A percentile compares a stretch with the other conserved stretches of the same genome.
These are phyloP conservation scores for Acrobasis suavella DNA, from an alignment of 2,888 invertebrate genomes.

Conservation along the genomic window DNA sequence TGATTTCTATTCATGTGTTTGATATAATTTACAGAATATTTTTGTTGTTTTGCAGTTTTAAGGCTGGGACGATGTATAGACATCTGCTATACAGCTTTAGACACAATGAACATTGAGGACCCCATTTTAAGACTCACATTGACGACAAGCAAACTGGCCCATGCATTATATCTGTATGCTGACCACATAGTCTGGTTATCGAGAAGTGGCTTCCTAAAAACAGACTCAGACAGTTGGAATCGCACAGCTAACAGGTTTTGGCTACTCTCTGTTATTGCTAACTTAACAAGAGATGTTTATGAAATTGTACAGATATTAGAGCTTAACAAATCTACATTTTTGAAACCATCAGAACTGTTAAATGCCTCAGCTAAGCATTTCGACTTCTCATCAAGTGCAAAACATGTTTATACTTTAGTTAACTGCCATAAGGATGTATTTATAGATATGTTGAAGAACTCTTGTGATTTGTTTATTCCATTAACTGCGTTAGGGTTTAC, in stretches of 20 bases:
- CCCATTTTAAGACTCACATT: conserved; percentile 86
- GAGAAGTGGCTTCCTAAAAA: conserved; percentile 85
- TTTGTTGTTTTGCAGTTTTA: conserved; percentile 85
- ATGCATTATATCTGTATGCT: conserved; percentile 89
- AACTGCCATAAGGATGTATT: conserved; percentile 84
- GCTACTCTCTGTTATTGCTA: conserved; percentile 91
- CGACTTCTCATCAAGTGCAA: conserved; percentile 50
- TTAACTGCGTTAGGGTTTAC: conserved; percentile 90
- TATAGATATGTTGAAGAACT: conserved; percentile 92
- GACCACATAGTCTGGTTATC: conserved; percentile 95
- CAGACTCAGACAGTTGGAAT: conserved; percentile 90
- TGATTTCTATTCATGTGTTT: too few relatives aligned
- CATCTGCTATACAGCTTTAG: conserved; percentile 88
- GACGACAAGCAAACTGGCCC: conserved; percentile 90
- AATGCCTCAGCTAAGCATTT: conserved; percentile 51
- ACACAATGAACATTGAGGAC: conserved; percentile 88
- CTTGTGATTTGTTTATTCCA: conserved; percentile 94
- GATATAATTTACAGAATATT: background rate
- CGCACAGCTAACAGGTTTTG: conserved; percentile 90
- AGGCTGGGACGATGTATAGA: conserved; percentile 93
- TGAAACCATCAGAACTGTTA: conserved; percentile 69
- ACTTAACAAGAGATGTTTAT: conserved; percentile 91
- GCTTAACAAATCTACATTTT: conserved; percentile 58
- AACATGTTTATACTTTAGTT: conserved; percentile 55
- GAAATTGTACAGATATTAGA: conserved; percentile 87